Conservation (phyloP, 2,113 vertebrate species). For the Prolemur simus region DNA sequence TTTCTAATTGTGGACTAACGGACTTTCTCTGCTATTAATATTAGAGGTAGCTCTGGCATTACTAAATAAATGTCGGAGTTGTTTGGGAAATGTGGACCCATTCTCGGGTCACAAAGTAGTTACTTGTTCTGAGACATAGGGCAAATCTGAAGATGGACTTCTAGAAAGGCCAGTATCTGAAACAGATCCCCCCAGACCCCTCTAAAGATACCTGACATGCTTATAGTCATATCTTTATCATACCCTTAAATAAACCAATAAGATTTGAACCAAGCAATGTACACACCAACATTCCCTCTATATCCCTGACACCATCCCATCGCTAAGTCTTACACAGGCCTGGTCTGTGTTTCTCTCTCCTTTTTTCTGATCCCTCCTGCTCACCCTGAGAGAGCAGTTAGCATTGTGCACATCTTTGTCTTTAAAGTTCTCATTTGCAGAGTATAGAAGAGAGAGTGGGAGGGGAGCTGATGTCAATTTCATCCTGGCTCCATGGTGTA, state of each 20-base stretch:
- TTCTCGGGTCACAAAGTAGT: not conserved
- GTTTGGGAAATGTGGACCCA: not conserved
- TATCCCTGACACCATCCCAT: not conserved
- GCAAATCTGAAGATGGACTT: not conserved
- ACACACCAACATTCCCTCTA: not conserved
- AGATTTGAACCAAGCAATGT: not conserved
- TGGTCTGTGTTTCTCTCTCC: not conserved
- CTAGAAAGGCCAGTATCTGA: no score
- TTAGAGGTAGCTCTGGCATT: not conserved
- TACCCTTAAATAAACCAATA: not conserved
- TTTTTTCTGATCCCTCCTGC: not conserved
- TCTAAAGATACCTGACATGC: not conserved
- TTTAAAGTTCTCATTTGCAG: constrained; percentile 2
- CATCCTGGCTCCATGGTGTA: not conserved
- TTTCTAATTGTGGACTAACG: not conserved
- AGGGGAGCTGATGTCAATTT: not conserved
- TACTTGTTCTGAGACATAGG: not conserved
- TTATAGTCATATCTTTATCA: not conserved
- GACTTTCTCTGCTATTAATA: not conserved
- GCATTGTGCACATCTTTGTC: not conserved
- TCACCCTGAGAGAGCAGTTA: not conserved
- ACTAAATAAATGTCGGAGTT: not conserved
- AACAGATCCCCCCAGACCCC: not conserved
- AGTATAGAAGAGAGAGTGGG: not conserved
- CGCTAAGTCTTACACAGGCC: not conserved